Percentiles rank a stretch among this genome's conserved stretches.
These are phyloP conservation scores for Paraescarpia echinospica DNA, from an alignment of 1,140 invertebrate species.

Conservation along the genomic window DNA sequence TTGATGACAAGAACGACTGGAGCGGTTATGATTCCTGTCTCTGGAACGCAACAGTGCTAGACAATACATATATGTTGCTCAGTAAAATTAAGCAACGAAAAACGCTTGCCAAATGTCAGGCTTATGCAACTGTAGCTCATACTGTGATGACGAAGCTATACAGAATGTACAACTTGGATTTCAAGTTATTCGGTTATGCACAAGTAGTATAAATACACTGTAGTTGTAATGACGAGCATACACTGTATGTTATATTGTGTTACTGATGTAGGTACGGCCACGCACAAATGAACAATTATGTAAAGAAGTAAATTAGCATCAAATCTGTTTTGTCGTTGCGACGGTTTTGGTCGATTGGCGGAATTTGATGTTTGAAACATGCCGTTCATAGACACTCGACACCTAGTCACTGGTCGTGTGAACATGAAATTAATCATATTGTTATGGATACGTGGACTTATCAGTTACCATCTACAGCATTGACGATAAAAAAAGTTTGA, in stretches of 20 bases:
- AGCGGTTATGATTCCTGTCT: not conserved
- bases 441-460: too few species aligned
- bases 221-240: not conserved
- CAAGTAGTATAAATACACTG: not conserved
- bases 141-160: not conserved
- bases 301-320: not conserved
- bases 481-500: too few species aligned
- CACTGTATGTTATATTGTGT: not conserved
- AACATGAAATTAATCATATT: too few species aligned
- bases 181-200: not conserved
- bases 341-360: not conserved
- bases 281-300: not conserved
- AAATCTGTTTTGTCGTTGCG: not conserved
- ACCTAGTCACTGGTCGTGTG: too few species aligned
- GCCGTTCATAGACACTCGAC: too few species aligned
- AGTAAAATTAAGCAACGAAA: not conserved
- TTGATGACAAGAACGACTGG: not conserved
- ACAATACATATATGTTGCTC: not conserved
- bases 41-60: not conserved
- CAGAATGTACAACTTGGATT: not conserved
- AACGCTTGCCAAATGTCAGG: not conserved
- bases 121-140: not conserved
- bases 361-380: not conserved
- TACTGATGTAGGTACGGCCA: not conserved
- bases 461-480: too few species aligned